Base-by-base conservation (phyloP, 2,888 invertebrate genomes). In the Melolontha melolontha region DNA sequence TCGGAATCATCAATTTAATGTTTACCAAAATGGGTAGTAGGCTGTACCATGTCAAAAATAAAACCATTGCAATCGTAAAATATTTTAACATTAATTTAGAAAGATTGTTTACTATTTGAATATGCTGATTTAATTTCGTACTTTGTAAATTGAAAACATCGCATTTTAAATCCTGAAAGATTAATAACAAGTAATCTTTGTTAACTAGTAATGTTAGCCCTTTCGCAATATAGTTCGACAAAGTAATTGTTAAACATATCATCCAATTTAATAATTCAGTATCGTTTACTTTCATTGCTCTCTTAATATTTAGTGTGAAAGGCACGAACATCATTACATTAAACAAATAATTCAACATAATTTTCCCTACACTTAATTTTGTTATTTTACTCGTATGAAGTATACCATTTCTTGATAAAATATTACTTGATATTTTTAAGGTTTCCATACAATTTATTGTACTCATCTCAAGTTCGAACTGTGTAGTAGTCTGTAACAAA, bases 1-100 rank as follows among this genome's bases (percentile, higher is more conserved):
- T 47, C 7, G 59, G 59, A 27, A 67, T 50, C 27, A 62, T 50
- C 5, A 67, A 34, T 12, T 22, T 8, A n/a, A 11, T 16, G 16
- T 62, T 59, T 34, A 47, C 39, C 11, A 67, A 12, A 11, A 62
- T 6, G 17, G 67, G 67, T 17, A 39, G 17, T 1, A 59, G n/a
- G 2, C 22, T 39, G 39, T 62, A 62, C 7, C 17, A 11, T 17
- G 6, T 11, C 1, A 49, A 16, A 17, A 49, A 49, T 22, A 49
- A 17, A 6, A 16, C 17, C 49, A 67, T 47, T 11, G 39, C n/a
- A 6, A 67, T 62, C 1, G 22, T 14, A 22, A 51, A 29, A 2
- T 17, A 27, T 10, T 11, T 12, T 11, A 40, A 50, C 5, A 27
- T 6, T 27, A 29, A 5, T n/a, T 47, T 66, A 12, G 47, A 14